These are phyloP conservation scores for Eupithecia vulgata DNA, from an alignment of 2,888 invertebrate genomes.

Conservation along the genomic window DNA sequence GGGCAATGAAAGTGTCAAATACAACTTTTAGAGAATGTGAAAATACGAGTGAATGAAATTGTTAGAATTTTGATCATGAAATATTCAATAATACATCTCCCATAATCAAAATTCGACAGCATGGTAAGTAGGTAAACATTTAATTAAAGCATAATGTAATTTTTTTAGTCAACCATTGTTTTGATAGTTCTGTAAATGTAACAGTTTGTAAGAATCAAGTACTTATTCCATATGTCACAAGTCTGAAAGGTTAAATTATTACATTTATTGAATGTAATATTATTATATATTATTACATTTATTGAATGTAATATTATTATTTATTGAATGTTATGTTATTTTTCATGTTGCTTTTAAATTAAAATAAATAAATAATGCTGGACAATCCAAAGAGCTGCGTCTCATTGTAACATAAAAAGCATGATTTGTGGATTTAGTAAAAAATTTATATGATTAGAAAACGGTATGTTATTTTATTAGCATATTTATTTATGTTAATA, in stretches of 20 bases:
- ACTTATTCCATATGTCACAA: too few species aligned
- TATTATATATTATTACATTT: too few species aligned
- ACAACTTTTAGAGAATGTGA: not conserved
- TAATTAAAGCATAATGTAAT: not conserved
- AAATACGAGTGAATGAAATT: not conserved
- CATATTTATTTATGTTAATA: constrained; percentile 24
- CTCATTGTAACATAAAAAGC: not conserved
- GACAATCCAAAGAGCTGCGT: not conserved
- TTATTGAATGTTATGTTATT: not conserved
- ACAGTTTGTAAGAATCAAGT: too few species aligned
- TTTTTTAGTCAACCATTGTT: not conserved
- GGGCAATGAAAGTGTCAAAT: not conserved
- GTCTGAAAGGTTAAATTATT: too few species aligned
- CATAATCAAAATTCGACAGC: not conserved
- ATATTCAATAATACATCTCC: too few species aligned
- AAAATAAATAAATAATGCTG: not conserved
- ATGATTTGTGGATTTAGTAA: not conserved
- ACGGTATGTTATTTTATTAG: constrained; percentile 33
- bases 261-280: too few species aligned
- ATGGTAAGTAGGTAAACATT: constrained; percentile 16
- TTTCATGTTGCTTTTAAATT: not conserved
- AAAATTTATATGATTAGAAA: not conserved
- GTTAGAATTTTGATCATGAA: not conserved
- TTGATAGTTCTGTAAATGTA: not conserved
- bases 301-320: too few species aligned